Evolutionary conservation across 2,797 vertebrate species (phyloP).

Genomic region (Glossophaga mutica): DNA sequence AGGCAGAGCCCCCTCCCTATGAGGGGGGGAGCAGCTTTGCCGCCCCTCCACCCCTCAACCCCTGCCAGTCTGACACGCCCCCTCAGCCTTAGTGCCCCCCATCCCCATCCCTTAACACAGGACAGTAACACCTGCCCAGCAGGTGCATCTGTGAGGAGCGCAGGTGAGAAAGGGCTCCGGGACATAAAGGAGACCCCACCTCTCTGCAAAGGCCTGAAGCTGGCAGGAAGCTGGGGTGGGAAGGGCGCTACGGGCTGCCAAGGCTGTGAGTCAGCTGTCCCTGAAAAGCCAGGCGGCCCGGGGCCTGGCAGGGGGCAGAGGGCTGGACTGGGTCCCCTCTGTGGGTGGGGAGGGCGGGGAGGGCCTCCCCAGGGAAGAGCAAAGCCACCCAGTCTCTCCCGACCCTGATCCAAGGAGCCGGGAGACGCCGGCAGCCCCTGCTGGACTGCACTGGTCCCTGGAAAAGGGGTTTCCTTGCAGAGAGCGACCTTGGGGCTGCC

Average conservation of each 20-base stretch:
- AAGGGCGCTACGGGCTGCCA: not conserved
- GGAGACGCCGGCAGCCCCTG: not conserved
- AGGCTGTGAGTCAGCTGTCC: not conserved
- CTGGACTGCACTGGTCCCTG: not conserved
- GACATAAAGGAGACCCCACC: not conserved
- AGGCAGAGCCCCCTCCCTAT: not conserved
- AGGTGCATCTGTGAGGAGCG: not conserved
- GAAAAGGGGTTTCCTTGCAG: not conserved
- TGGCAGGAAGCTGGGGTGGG: not conserved
- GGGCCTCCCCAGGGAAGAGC: not conserved
- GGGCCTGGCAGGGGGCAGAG: not conserved
- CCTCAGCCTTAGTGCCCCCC: not conserved
- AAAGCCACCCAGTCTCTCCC: not conserved
- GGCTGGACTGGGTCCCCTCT: not conserved
- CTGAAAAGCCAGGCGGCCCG: not conserved
- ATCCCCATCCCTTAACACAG: too few relatives aligned
- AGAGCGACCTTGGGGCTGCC: not conserved
- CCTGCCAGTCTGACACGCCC: not conserved
- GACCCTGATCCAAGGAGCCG: not conserved
- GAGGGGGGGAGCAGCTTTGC: accelerated
- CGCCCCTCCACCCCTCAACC: not conserved
- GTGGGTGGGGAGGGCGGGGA: not conserved
- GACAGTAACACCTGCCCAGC: not conserved
- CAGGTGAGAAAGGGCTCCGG: not conserved
- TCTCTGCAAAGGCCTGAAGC: not conserved